Evolutionary conservation across 2,888 invertebrate genomes (phyloP), one percentile per base, ranked within the genome.

Genomic region (Caenorhabditis sinica): DNA sequence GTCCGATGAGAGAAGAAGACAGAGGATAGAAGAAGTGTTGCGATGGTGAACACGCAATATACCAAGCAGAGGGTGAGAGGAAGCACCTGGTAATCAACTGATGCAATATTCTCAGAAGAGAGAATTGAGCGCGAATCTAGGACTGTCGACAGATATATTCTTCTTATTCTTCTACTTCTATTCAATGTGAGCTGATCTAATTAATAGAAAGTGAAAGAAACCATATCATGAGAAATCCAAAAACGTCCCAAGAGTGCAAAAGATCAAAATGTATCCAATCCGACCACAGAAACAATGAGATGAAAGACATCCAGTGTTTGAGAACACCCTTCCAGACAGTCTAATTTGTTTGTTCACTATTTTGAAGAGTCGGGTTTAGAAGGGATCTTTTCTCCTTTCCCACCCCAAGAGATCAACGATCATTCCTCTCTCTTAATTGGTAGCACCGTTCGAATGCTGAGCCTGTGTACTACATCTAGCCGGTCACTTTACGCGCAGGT

Each of bases 361-460:
- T 43, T 28, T n/a, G 45, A n/a, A 20, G 43, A 40, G 20, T 3
- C 15, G 33, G 33, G 53, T 60, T 28, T 5, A 60, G 61, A 69
- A 51, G 9, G n/a, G 5, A 33, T 43, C n/a, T 45, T 23, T 25
- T 25, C 9, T 8, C 15, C n/a, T 53, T 45, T 36, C 43, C 28
- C 58, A 66, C 20, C 33, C 33, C 33, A 33, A 77, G 76, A 25
- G 69, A 61, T 40, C 76, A 77, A 69, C 28, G 76, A 77, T 69
- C 76, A 69, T n/a, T 60, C 28, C 51, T 60, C 20, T 43, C 45
- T 43, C 45, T 20, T 30, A 60, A 60, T 49, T 49, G 68, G 58
- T 28, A 17, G 13, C 60, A 28, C 13, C 13, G 2, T 40, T 74
- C 61, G 33, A 63, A 63, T 45, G 33, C 36, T 51, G 33, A 53